These are phyloP conservation scores for Anomalospiza imberbis DNA, from an alignment of 2,797 vertebrate genomes.

Conservation along the genomic window DNA sequence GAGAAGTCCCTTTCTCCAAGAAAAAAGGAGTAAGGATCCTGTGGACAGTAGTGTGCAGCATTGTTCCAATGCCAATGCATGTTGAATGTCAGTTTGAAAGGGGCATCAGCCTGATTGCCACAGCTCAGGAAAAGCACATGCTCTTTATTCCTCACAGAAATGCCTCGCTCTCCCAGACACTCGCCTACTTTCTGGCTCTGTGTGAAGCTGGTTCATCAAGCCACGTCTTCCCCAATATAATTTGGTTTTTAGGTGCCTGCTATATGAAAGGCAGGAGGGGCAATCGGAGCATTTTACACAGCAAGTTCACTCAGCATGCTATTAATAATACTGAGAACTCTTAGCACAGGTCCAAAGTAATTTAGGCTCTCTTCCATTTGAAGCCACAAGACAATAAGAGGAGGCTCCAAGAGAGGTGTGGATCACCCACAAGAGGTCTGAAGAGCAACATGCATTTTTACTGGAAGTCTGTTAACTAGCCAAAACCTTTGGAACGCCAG, in stretches of 20 bases:
- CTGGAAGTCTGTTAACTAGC: conserved; percentile 67
- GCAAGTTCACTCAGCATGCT: not conserved
- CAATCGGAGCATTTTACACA: not conserved
- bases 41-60: not conserved
- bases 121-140: not conserved
- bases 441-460: conserved; percentile 71
- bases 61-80: not conserved
- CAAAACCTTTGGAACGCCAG: conserved; percentile 73
- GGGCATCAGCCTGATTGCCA: not conserved
- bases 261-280: not conserved
- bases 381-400: conserved; percentile 71
- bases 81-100: not conserved
- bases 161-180: not conserved
- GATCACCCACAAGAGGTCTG: conserved; percentile 71
- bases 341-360: conserved; percentile 44
- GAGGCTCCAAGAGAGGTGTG: conserved; percentile 71
- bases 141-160: not conserved
- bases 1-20: not conserved
- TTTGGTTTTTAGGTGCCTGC: not conserved
- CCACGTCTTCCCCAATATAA: not conserved
- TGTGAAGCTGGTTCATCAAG: not conserved
- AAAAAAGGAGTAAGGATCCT: not conserved
- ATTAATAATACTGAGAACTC: conserved; percentile 42
- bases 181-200: not conserved
- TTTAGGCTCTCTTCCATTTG: conserved; percentile 59